phyloP scores from a whole-genome alignment of 2,888 invertebrate species.

The Hololepta plana region DNA sequence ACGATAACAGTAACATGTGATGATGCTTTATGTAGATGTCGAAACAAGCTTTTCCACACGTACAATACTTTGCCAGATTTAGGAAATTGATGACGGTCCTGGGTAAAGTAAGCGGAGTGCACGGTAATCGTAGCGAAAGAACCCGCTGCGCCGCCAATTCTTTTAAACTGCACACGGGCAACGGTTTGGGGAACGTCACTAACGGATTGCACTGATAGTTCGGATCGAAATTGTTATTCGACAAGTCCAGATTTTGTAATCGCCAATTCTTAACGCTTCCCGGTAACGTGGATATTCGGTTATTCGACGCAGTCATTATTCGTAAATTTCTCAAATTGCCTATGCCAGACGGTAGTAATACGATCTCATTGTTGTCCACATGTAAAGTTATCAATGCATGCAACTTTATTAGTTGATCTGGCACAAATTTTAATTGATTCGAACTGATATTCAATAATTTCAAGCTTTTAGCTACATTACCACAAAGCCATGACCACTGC shows the following conservation, averaged over 20 bases:
- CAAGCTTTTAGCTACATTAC: constrained; percentile 32
- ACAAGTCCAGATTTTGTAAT: constrained; percentile 37
- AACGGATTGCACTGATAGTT: constrained; percentile 9
- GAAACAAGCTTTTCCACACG: constrained; percentile 34
- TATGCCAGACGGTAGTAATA: constrained; percentile 41
- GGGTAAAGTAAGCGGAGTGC: constrained; percentile 39
- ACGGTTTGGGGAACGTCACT: constrained; percentile 14
- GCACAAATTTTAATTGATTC: constrained; percentile 38
- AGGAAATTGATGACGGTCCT: constrained; percentile 37
- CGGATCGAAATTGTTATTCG: constrained; percentile 33
- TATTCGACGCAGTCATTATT: constrained; percentile 36
- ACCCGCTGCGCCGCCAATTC: constrained; percentile 36
- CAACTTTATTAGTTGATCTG: constrained; percentile 43
- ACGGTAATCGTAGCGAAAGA: constrained; percentile 32
- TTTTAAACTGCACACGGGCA: constrained; percentile 32
- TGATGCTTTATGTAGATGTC: constrained; percentile 17
- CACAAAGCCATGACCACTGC: constrained; percentile 52
- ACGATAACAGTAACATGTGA: constrained; percentile 26
- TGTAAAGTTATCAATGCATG: constrained; percentile 42
- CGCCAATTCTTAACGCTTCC: constrained; percentile 36
- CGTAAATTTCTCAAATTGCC: constrained; percentile 37
- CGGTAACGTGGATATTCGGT: constrained; percentile 36
- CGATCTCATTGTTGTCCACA: constrained; percentile 41
- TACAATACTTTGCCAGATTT: constrained; percentile 41
- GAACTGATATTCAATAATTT: constrained; percentile 43